These are phyloP conservation scores for Motacilla alba DNA, from an alignment of 2,113 vertebrate species.

Conservation along the genomic window DNA sequence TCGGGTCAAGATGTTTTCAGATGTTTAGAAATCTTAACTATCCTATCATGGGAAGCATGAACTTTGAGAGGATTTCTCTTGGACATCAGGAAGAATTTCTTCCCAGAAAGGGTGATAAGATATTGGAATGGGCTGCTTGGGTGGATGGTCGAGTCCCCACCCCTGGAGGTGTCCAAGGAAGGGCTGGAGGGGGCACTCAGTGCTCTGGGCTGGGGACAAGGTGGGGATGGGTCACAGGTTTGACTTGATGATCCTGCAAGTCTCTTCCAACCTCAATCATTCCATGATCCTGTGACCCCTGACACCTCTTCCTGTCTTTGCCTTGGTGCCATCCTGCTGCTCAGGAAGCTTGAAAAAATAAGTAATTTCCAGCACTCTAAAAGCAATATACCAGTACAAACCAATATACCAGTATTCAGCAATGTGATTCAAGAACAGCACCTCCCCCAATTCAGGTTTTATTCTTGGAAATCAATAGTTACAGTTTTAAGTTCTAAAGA, in stretches of 20 bases:
- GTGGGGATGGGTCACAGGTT: neutral
- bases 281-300: neutral
- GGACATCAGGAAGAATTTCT: neutral
- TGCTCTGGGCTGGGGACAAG: neutral
- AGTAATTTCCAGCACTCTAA: neutral
- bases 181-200: neutral
- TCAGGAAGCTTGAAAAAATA: neutral
- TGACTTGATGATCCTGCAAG: accelerated
- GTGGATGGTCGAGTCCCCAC: neutral
- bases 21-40: neutral
- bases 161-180: neutral
- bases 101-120: neutral
- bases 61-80: neutral
- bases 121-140: neutral
- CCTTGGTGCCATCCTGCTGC: neutral
- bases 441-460: neutral
- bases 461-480: neutral
- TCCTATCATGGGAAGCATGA: accelerated
- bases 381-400: neutral
- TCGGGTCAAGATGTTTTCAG: neutral
- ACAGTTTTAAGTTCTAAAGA: neutral
- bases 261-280: neutral
- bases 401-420: neutral
- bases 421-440: neutral
- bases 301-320: neutral